A percentile compares a stretch with the other conserved stretches of the same genome.
Evolutionary conservation across 1,140 invertebrate genomes (phyloP).

Genomic region (Caenorhabditis elegans): DNA sequence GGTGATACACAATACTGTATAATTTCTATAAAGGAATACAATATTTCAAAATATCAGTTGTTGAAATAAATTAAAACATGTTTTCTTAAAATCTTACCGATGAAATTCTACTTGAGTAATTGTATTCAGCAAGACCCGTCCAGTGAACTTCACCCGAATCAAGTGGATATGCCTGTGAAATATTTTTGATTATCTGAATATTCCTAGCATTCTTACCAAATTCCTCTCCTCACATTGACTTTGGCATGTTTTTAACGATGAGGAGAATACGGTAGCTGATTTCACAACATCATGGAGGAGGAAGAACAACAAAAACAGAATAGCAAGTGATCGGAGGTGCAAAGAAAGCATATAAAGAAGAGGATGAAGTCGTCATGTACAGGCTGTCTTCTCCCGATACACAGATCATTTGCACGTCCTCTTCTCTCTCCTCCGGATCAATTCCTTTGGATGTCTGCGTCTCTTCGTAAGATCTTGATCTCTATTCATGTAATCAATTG

Average conservation of each 20-base stretch:
- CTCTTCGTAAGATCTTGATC: neutral
- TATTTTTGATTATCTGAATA: neutral
- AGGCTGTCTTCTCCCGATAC: neutral
- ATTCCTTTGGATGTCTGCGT: neutral
- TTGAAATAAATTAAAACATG: no score
- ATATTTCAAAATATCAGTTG: no score
- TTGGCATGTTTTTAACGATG: constrained; percentile 39
- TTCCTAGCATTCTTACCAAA: neutral
- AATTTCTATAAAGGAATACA: no score
- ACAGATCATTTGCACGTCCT: neutral
- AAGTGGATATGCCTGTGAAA: constrained; percentile 36
- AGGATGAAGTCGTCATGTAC: neutral
- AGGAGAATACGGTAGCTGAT: constrained; percentile 36
- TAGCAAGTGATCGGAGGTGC: neutral
- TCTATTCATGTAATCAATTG: constrained; percentile 1
- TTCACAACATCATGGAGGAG: neutral
- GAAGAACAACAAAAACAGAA: neutral
- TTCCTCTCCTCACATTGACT: constrained; percentile 38
- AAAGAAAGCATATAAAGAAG: neutral
- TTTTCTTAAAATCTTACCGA: constrained; percentile 10
- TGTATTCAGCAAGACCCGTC: constrained; percentile 21
- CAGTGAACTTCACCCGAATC: constrained; percentile 30
- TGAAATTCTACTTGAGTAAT: neutral
- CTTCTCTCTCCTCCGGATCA: constrained; percentile 9
- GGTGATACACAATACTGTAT: no score